phyloP scores from a whole-genome alignment of 2,797 vertebrate genomes.

The Melanotaenia maccullochi region DNA sequence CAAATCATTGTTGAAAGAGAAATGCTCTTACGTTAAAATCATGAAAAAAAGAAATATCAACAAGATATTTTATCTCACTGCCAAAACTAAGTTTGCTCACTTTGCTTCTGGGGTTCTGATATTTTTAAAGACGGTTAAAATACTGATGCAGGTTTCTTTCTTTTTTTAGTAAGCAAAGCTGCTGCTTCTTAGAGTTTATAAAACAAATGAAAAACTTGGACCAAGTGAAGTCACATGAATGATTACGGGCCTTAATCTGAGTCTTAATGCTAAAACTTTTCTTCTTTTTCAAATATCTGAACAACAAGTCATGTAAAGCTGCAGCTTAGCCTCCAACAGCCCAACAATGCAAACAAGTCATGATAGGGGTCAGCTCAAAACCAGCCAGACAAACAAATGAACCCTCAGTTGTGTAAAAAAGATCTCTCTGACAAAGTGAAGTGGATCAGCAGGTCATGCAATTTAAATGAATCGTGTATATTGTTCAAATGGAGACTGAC shows the following conservation, averaged over 20 bases:
- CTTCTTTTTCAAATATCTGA: background rate
- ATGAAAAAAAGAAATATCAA: background rate
- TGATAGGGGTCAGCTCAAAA: background rate
- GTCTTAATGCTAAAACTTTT: background rate
- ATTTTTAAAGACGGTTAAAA: background rate
- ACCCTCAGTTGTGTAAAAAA: background rate
- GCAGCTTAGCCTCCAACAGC: background rate
- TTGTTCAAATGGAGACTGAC: constrained; percentile 7
- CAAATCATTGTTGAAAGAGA: background rate
- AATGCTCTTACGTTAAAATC: background rate
- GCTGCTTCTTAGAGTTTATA: constrained; percentile 17
- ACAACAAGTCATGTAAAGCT: background rate
- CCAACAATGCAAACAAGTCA: background rate
- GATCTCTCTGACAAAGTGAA: constrained; percentile 11
- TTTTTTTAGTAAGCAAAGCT: background rate
- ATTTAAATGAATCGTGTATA: background rate
- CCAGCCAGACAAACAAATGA: background rate
- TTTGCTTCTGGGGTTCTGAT: background rate
- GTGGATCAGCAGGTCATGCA: constrained; percentile 10
- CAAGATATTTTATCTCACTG: no score
- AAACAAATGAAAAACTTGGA: background rate
- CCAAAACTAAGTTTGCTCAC: background rate
- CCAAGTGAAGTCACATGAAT: constrained; percentile 5
- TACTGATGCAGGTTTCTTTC: background rate
- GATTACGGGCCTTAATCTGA: background rate